These are phyloP conservation scores for Zophobas morio DNA, from an alignment of 1,140 invertebrate species.

Conservation along the genomic window DNA sequence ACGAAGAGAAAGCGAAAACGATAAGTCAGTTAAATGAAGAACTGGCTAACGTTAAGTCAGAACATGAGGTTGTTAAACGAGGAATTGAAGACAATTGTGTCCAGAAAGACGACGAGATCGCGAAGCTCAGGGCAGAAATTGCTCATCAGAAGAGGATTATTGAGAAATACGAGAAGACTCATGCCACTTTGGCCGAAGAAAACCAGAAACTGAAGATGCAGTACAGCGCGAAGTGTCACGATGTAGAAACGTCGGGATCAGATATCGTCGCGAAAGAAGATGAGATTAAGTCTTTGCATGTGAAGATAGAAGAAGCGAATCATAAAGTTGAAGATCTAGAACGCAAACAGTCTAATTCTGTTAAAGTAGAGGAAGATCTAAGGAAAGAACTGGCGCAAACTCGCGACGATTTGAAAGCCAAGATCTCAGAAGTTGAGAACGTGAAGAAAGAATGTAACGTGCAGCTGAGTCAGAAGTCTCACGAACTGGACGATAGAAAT, in stretches of 20 bases:
- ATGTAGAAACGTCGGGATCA: constrained; percentile 69
- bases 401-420: constrained; percentile 63
- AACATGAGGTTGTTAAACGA: constrained; percentile 47
- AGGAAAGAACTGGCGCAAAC: constrained; percentile 58
- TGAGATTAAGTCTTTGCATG: constrained; percentile 66
- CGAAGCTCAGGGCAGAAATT: constrained; percentile 69
- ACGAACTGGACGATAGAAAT: constrained; percentile 57
- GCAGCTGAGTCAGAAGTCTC: constrained; percentile 29
- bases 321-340: constrained; percentile 52
- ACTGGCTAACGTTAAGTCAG: constrained; percentile 36
- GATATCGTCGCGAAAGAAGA: constrained; percentile 70
- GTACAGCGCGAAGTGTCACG: constrained; percentile 70
- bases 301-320: constrained; percentile 66
- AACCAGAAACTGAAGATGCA: constrained; percentile 73
- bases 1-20: constrained; percentile 54
- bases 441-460: constrained; percentile 57
- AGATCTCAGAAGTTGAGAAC: constrained; percentile 70
- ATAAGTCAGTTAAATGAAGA: constrained; percentile 54
- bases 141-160: constrained; percentile 69
- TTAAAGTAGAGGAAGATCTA: constrained; percentile 55
- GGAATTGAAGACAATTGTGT: constrained; percentile 52
- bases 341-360: constrained; percentile 54
- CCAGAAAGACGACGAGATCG: constrained; percentile 65
- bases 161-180: constrained; percentile 67
- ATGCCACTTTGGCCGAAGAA: constrained; percentile 70